These are phyloP conservation scores for Bergia puertoricense DNA, from an alignment of 92 coral and sea anemone species.

Conservation along the genomic window DNA sequence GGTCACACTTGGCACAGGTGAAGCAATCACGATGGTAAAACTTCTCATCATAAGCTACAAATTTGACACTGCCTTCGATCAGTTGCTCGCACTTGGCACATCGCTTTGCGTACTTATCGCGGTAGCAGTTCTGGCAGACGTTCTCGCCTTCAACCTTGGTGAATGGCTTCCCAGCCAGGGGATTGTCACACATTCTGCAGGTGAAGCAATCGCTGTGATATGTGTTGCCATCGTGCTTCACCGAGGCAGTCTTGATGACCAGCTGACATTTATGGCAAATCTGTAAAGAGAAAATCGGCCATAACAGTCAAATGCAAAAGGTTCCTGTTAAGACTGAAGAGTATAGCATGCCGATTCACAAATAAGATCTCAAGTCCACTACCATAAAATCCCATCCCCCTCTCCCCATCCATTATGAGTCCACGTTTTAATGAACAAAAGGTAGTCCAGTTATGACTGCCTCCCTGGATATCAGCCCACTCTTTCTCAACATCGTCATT, in stretches of 20 bases:
- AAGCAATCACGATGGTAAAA: slow-evolving; percentile 95
- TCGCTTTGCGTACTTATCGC: slow-evolving; percentile 82
- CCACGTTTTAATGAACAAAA: too few relatives aligned
- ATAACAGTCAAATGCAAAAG: neutral
- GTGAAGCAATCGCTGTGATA: slow-evolving; percentile 89
- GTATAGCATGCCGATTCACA: too few relatives aligned
- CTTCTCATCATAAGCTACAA: slow-evolving; percentile 92
- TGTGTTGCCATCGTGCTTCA: slow-evolving; percentile 80
- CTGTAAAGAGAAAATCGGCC: slow-evolving; percentile 42
- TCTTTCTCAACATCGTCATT: too few relatives aligned
- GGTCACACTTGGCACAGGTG: slow-evolving; percentile 82
- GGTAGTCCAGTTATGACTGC: too few relatives aligned
- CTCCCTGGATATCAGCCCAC: too few relatives aligned
- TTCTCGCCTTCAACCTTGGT: slow-evolving; percentile 87
- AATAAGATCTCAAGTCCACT: too few relatives aligned
- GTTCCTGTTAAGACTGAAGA: too few relatives aligned
- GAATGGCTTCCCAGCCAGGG: slow-evolving; percentile 96
- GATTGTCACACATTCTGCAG: slow-evolving; percentile 75
- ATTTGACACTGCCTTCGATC: slow-evolving; percentile 96
- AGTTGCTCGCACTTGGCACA: slow-evolving; percentile 80
- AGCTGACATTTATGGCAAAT: slow-evolving; percentile 78
- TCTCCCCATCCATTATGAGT: too few relatives aligned
- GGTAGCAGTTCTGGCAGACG: slow-evolving; percentile 92
- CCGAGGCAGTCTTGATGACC: slow-evolving; percentile 83
- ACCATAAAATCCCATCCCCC: too few relatives aligned